Base-by-base conservation (phyloP, 2,113 vertebrate genomes). In the Rhineura floridana region DNA sequence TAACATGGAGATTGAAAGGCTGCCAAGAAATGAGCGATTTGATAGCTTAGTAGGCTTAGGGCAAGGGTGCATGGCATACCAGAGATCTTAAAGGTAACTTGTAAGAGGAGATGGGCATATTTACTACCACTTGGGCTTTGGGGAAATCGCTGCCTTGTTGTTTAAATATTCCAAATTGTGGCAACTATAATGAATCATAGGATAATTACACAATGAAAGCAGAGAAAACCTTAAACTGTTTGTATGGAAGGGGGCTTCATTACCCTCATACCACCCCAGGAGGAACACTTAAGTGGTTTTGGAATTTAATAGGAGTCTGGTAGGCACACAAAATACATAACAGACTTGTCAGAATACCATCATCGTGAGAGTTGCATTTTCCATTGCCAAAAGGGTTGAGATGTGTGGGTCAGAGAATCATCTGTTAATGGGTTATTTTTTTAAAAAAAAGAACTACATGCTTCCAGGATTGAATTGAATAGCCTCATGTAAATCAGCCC, bases 311-410 rank as follows among this genome's bases (percentile, higher is more conserved):
- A 11, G 48, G 50, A 77, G 48, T 77, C 69, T 63, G 30, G 5
- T 77, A 72, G 12, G 33, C 42, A 50, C 52, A 11, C 52, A 90
- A 91, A 89, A 77, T 21, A 2, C 70, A 50, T 83, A 90, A 84
- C 88, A 90, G 89, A 89, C 86, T 85, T 90, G 48, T 82, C 76
- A 73, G 80, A 46, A 33, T 25, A 87, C 88, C 91, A 30, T 13
- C 79, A 87, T 93, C 88, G 88, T 88, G 87, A 82, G 73, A 91
- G 72, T 92, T 87, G 78, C 30, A 12, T 88, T 65, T 50, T 44
- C 10, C 62, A 7, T 1, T 1, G 33, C 1, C 55, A 77, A 50
- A 89, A 36, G 13, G 78, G 76, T 6, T 44, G 9, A 80, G 21
- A 15, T 77, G 2, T 33, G 69, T 65, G 19, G 36, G 13, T 85